Base-by-base conservation (phyloP, 1,140 invertebrate species). In the Drosophila teissieri region DNA sequence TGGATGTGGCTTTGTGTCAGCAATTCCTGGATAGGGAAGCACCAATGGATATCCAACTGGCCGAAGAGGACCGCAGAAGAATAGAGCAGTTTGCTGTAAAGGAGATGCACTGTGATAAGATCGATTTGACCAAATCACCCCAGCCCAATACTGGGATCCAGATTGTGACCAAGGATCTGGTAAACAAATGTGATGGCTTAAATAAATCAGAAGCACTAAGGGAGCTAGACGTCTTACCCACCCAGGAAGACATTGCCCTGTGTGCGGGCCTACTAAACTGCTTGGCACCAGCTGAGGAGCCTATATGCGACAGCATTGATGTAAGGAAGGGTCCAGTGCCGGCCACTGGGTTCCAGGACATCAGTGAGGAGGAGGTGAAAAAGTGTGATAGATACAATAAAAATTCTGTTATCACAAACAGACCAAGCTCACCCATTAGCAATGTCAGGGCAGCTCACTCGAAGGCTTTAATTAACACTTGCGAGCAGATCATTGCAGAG, bases 401-500 rank as follows among this genome's bases (percentile, higher is more conserved):
- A 42, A 40, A 37, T 17, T 36, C 60, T 42, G 37, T 60, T 14
- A 11, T 42, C 14, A 55, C 49, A 31, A 58, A 58, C 14, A 62
- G 62, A 17, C 78, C 78, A n/a, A 82, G 68, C 27, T 79, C 83
- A 1, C 86, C 86, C 19, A 91, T 91, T 8, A 79, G 73, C 22
- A 60, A 46, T 45, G 86, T 80, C 7, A 57, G 86, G 2, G 90
- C 86, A 3, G 90, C 90, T 8, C 86, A 91, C 67, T 91, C 90
- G 0, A 91, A 82, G 72, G 90, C 90, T 0, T 19, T 91, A 10
- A 90, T 80, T 48, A 86, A 91, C 15, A 91, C 90, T 3, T 91
- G 90, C 27, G 90, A 91, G 45, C 80, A 90, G 67, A 91, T 91
- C 11, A 91, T 91, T 17, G 90, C 90, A 27, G 90, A 91, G 48